Conservation (phyloP, 2,888 invertebrate genomes). For the Didymodactylos carnosus region DNA sequence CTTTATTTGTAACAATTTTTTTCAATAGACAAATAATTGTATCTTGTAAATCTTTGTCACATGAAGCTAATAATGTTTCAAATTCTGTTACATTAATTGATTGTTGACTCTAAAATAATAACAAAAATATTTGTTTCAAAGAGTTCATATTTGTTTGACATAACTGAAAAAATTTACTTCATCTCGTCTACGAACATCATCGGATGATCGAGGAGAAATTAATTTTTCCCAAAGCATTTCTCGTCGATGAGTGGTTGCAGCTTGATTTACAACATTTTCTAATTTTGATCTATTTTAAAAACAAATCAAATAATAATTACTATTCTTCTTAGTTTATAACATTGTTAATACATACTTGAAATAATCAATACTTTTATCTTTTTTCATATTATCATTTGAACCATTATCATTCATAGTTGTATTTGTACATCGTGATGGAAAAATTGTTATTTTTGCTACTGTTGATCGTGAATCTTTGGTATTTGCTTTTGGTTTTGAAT, state of each 20-base stretch:
- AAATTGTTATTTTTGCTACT: not conserved
- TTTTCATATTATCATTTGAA: not conserved
- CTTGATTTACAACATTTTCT: not conserved
- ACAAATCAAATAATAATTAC: too few relatives aligned
- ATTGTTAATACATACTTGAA: not conserved
- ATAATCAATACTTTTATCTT: not conserved
- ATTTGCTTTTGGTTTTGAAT: too few relatives aligned
- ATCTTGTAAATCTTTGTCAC: not conserved
- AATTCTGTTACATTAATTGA: not conserved
- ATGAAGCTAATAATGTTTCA: not conserved
- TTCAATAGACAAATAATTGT: not conserved
- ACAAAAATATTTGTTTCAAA: too few relatives aligned
- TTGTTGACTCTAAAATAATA: not conserved
- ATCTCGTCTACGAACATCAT: not conserved
- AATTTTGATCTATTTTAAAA: not conserved
- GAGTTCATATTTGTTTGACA: not conserved
- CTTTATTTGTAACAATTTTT: not conserved
- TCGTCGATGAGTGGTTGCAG: not conserved
- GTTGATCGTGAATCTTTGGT: not conserved
- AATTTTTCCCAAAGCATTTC: not conserved
- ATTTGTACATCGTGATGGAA: not conserved
- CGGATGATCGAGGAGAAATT: not conserved
- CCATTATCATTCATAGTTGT: not conserved
- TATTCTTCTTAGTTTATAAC: too few relatives aligned
- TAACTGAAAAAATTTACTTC: not conserved